These are phyloP conservation scores for Poecilia gillii DNA, from an alignment of 2,797 vertebrate genomes.

Conservation along the genomic window DNA sequence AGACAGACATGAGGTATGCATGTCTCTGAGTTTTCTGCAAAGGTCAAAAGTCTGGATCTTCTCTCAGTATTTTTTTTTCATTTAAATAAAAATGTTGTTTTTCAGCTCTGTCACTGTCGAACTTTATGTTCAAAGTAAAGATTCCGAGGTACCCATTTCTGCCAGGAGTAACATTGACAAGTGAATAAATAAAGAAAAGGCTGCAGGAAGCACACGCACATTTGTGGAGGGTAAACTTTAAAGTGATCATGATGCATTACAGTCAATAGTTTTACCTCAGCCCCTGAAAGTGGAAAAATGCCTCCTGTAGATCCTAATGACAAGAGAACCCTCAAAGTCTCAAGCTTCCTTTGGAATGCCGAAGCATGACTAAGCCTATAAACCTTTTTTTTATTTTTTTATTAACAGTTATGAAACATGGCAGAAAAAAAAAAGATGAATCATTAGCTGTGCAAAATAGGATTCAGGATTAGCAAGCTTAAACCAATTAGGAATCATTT, in stretches of 20 bases:
- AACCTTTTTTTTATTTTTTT: not conserved
- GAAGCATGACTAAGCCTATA: conserved; percentile 7
- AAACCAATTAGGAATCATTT: conserved; percentile 16
- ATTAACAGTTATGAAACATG: conserved; percentile 26
- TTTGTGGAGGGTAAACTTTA: not conserved
- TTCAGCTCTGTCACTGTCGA: not conserved
- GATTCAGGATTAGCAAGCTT: conserved; percentile 2
- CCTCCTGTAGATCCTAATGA: not conserved
- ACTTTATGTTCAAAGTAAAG: not conserved
- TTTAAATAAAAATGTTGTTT: not conserved
- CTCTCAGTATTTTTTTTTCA: not conserved
- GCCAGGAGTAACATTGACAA: not conserved
- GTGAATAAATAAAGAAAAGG: not conserved
- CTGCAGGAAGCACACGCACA: not conserved
- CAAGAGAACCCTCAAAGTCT: not conserved
- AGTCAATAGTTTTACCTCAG: not conserved
- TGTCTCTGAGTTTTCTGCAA: not conserved
- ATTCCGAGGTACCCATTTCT: not conserved
- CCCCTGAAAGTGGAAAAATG: not conserved
- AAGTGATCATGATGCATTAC: not conserved
- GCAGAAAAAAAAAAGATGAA: conserved; percentile 29
- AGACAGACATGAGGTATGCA: not conserved
- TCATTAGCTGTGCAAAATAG: conserved; percentile 19
- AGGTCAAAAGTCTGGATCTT: not conserved
- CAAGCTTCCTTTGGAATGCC: not conserved